Conservation (phyloP, 1,140 invertebrate species). For the Spodoptera frugiperda region DNA sequence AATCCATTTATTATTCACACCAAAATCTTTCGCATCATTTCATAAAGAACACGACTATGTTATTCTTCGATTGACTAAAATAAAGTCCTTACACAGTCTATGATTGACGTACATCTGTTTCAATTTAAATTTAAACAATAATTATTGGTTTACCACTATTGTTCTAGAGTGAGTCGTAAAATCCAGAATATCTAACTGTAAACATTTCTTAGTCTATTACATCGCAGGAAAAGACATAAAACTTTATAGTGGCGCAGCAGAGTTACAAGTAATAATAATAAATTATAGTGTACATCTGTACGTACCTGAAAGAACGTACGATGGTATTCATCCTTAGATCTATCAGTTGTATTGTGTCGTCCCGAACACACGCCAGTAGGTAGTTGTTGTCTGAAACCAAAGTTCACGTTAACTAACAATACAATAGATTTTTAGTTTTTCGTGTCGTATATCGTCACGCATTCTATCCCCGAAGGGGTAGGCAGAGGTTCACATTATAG, state of each 20-base stretch:
- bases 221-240: slow-evolving; percentile 34
- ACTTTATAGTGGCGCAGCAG: slow-evolving; percentile 29
- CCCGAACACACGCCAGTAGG: slow-evolving; percentile 95
- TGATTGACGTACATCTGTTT: not conserved
- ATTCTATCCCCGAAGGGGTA: no score
- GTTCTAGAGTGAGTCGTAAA: slow-evolving; percentile 28
- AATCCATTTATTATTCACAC: no score
- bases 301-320: slow-evolving; percentile 93
- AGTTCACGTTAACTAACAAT: no score
- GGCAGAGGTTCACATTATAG: no score
- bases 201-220: not conserved
- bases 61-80: no score
- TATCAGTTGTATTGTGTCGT: slow-evolving; percentile 97
- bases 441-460: no score
- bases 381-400: slow-evolving; percentile 93
- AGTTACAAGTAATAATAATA: slow-evolving; percentile 39
- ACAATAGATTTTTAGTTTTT: no score
- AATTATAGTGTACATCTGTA: slow-evolving; percentile 36
- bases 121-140: slow-evolving; percentile 3
- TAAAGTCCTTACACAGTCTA: not conserved
- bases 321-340: slow-evolving; percentile 98
- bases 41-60: no score
- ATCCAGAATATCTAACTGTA: slow-evolving; percentile 20
- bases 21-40: no score
- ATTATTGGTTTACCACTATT: slow-evolving; percentile 11